Base-by-base conservation (phyloP, 2,797 vertebrate genomes). In the Mormyrops attenuatus region DNA sequence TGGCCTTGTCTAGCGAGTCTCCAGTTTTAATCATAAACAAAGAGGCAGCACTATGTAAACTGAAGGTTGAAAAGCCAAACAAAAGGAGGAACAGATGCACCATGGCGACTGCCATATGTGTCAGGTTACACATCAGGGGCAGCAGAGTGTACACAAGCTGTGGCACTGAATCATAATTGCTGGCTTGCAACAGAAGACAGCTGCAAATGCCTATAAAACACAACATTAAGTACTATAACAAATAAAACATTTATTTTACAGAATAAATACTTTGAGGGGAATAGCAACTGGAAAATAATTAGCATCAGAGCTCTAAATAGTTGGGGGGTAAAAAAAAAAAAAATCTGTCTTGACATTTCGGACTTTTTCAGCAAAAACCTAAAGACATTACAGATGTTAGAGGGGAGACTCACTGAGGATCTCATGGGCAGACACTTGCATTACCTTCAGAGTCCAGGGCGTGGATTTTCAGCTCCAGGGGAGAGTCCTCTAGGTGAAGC, bases 371-470 rank as follows among this genome's bases (percentile, higher is more conserved):
- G 20, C 7, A 82, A n/a, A 82, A 47, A 49, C 55, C 20, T 5
- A 66, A 6, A 44, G 38, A 88, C 17, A 41, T 41, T 73, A 73
- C 22, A 77, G 7, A 17, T 73, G 49, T 4, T n/a, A 15, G 20
- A 44, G 22, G n/a, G 26, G n/a, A 63, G 55, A 9, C 52, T 60
- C 20, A 3, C 53, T 38, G n/a, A 69, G 2, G 13, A 26, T 6
- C 26, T 5, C 7, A 1, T 4, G 44, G n/a, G 13, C 53, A 26
- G 41, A 50, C 17, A 2, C 15, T n/a, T 20, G 2, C 34, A 93
- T 93, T 91, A 98, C 99, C 98, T 96, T 99, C 98, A 0, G 98
- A 97, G 94, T 99, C 98, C 92, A 98, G 94, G 20, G 98, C 98
- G 66, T 97, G 96, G 92, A 99, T 97, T 93, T 94, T 98, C 89